These are phyloP conservation scores for Helicoverpa zea DNA, from an alignment of 1,140 invertebrate genomes.

Conservation along the genomic window DNA sequence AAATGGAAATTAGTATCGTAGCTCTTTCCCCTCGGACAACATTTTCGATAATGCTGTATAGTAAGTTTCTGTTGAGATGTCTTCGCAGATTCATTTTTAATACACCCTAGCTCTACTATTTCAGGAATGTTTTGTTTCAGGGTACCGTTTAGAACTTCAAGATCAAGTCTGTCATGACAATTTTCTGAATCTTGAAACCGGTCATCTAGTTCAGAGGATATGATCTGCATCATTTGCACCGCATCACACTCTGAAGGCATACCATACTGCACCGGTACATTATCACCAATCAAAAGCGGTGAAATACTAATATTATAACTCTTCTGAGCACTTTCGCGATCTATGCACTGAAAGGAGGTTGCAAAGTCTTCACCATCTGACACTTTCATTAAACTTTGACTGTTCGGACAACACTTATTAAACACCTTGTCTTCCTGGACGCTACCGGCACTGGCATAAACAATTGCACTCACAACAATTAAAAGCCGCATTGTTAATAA, in stretches of 20 bases:
- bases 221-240: slow-evolving; percentile 57
- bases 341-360: slow-evolving; percentile 67
- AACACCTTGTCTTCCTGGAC: slow-evolving; percentile 61
- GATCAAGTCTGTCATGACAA: slow-evolving; percentile 73
- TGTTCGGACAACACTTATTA: slow-evolving; percentile 74
- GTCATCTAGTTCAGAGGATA: slow-evolving; percentile 52
- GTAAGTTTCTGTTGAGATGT: slow-evolving; percentile 52
- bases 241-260: slow-evolving; percentile 68
- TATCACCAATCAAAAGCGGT: slow-evolving; percentile 65
- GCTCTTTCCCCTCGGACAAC: slow-evolving; percentile 70
- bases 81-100: slow-evolving; percentile 59
- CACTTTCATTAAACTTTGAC: slow-evolving; percentile 71
- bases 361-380: slow-evolving; percentile 57
- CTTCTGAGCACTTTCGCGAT: slow-evolving; percentile 54
- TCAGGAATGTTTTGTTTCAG: slow-evolving; percentile 71
- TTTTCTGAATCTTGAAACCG: slow-evolving; percentile 52
- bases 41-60: slow-evolving; percentile 71
- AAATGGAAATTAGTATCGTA: slow-evolving; percentile 67
- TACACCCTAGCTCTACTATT: slow-evolving; percentile 72
- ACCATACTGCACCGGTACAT: slow-evolving; percentile 65
- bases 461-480: slow-evolving; percentile 60
- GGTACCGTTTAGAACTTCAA: slow-evolving; percentile 69
- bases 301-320: slow-evolving; percentile 63
- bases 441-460: slow-evolving; percentile 55
- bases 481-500: slow-evolving; percentile 66